Evolutionary conservation across 2,113 vertebrate species (phyloP), one percentile per base, ranked within the genome.

Genomic region (Turdus rufiventris): DNA sequence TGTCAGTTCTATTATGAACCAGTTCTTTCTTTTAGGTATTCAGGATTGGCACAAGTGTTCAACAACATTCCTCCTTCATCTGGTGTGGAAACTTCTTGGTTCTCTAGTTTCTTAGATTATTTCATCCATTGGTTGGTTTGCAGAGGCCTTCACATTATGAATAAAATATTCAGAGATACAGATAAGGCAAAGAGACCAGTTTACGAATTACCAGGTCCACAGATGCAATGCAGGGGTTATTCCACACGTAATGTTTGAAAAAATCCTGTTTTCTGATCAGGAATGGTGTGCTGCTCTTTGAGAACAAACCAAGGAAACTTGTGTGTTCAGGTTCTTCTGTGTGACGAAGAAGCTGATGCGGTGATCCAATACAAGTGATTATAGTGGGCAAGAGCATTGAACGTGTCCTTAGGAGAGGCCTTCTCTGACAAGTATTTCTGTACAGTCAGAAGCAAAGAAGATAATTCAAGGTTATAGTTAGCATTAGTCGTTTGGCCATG

Each of bases 401-500:
- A 14, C 17, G 43, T 90, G 92, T 80, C 82, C 91, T 93, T 92
- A 92, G 70, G 63, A 90, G 47, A 90, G 82, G 51, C 76, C 83
- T 95, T 85, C 83, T 90, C 72, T 88, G 72, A n/a, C 36, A 71
- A 77, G 38, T 86, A 36, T 86, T 96, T 92, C 47, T 40, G 21
- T 94, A 51, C 60, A 77, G 79, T 65, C 26, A 57, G 67, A 85
- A 70, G 56, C 45, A 91, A 91, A 57, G 82, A 90, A 76, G 47
- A 60, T 86, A 88, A 83, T 84, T 88, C 88, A 93, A 91, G 94
- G 94, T 83, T 96, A 75, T 14, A 85, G 56, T 89, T 76, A 61
- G 43, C 21, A 8, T 89, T 87, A 94, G 28, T 87, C 73, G 53
- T 88, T 88, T 61, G 70, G 8, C 18, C 57, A 6, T 77, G 33